phyloP scores from a whole-genome alignment of 2,113 vertebrate genomes.

The Thalassoma bifasciatum region DNA sequence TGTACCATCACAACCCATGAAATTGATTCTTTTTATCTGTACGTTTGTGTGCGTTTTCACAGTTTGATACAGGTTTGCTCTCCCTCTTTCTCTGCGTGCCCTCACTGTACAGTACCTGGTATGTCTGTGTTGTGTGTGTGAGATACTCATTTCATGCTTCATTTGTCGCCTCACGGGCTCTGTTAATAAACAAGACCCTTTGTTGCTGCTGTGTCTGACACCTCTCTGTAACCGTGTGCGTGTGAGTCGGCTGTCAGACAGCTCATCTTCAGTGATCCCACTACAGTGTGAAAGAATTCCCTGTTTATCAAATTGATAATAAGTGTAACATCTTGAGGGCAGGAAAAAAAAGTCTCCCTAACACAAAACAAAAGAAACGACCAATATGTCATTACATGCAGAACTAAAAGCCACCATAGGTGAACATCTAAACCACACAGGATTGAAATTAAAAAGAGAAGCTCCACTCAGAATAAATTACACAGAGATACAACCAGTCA shows the following conservation, averaged over 20 bases:
- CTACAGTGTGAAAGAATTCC: slow-evolving; percentile 37
- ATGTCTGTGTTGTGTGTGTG: slow-evolving; percentile 54
- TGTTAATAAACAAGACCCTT: slow-evolving; percentile 76
- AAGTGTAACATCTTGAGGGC: too few relatives aligned
- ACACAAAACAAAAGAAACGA: too few relatives aligned
- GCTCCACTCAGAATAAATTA: too few relatives aligned
- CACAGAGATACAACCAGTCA: too few relatives aligned
- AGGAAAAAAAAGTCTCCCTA: too few relatives aligned
- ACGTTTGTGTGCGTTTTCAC: slow-evolving; percentile 59
- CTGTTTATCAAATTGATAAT: too few relatives aligned
- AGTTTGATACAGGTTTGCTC: slow-evolving; percentile 49
- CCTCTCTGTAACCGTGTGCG: background rate
- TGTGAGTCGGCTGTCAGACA: slow-evolving; percentile 35
- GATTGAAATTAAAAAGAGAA: too few relatives aligned
- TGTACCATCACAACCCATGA: slow-evolving; percentile 68
- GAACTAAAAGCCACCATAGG: too few relatives aligned
- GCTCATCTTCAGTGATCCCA: slow-evolving; percentile 15
- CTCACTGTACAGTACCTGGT: slow-evolving; percentile 55
- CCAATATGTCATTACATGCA: too few relatives aligned
- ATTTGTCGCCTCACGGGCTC: slow-evolving; percentile 70
- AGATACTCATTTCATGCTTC: slow-evolving; percentile 78
- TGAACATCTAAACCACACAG: too few relatives aligned
- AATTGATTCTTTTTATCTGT: slow-evolving; percentile 77
- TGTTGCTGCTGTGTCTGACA: slow-evolving; percentile 46
- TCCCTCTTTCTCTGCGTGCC: slow-evolving; percentile 42